phyloP scores from a whole-genome alignment of 2,113 vertebrate genomes.

The Empidonax traillii region DNA sequence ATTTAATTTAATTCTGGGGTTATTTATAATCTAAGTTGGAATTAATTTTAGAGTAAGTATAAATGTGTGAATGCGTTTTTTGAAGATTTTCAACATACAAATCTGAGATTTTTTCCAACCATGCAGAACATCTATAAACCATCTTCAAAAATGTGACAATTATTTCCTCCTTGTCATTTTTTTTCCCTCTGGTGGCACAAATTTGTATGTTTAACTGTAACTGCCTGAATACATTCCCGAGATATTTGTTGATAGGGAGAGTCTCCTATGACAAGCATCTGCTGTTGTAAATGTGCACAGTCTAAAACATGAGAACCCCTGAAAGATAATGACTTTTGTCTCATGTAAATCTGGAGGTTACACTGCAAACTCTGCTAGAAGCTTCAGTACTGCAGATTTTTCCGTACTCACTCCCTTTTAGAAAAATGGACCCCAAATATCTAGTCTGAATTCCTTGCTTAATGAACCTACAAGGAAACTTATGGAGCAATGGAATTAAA shows the following conservation, averaged over 20 bases:
- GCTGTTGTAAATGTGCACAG: background rate
- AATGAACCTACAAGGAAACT: constrained; percentile 71
- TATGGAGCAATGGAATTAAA: constrained; percentile 71
- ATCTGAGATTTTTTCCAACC: background rate
- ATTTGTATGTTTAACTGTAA: constrained; percentile 9
- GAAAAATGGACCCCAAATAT: constrained; percentile 60
- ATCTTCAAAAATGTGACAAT: background rate
- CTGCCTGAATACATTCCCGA: constrained; percentile 5
- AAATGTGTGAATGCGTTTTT: background rate
- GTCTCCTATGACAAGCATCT: background rate
- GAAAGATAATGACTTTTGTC: constrained; percentile 14
- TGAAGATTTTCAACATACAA: background rate
- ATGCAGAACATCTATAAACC: background rate
- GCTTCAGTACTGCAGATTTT: constrained; percentile 19
- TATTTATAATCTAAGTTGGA: background rate
- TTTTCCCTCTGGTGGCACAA: background rate
- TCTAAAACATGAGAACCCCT: background rate
- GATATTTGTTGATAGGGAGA: background rate
- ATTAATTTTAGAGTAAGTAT: background rate
- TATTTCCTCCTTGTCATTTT: background rate
- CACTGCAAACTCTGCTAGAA: constrained; percentile 30
- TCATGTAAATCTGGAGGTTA: constrained; percentile 36
- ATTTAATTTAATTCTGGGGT: background rate
- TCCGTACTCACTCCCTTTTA: constrained; percentile 26
- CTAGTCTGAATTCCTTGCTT: constrained; percentile 73